Evolutionary conservation across 2,797 vertebrate genomes (phyloP).

Genomic region (Propithecus perrieri): DNA sequence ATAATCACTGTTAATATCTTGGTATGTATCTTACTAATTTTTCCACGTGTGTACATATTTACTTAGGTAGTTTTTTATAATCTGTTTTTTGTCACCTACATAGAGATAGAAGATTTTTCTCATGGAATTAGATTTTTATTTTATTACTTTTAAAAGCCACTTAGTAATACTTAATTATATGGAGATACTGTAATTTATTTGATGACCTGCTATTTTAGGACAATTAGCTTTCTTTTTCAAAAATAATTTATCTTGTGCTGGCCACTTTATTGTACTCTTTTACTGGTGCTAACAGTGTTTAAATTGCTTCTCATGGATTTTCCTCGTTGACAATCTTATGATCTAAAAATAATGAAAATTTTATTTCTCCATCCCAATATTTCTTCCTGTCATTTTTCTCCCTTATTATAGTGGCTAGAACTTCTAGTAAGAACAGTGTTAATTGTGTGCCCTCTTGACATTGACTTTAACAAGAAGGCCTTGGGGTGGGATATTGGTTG

Average conservation of each 20-base stretch:
- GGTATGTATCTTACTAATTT: not conserved
- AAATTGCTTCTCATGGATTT: not conserved
- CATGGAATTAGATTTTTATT: not conserved
- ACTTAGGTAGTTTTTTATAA: not conserved
- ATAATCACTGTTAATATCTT: not conserved
- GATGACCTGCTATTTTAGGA: not conserved
- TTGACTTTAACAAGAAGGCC: not conserved
- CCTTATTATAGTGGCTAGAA: not conserved
- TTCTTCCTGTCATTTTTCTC: not conserved
- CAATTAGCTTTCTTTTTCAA: not conserved
- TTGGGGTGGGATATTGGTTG: not conserved
- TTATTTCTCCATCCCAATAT: conserved; percentile 4
- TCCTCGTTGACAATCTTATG: not conserved
- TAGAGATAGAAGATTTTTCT: not conserved
- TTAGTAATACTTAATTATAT: not conserved
- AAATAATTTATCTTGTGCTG: not conserved
- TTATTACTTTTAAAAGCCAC: not conserved
- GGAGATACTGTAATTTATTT: not conserved
- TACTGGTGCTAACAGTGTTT: not conserved
- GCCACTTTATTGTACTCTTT: not conserved
- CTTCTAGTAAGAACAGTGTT: not conserved
- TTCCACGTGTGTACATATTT: not conserved
- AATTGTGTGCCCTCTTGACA: not conserved
- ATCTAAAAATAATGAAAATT: not conserved
- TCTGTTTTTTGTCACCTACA: not conserved